phyloP scores from a whole-genome alignment of 1,140 invertebrate species.

The Druon quercuslanigerum region DNA sequence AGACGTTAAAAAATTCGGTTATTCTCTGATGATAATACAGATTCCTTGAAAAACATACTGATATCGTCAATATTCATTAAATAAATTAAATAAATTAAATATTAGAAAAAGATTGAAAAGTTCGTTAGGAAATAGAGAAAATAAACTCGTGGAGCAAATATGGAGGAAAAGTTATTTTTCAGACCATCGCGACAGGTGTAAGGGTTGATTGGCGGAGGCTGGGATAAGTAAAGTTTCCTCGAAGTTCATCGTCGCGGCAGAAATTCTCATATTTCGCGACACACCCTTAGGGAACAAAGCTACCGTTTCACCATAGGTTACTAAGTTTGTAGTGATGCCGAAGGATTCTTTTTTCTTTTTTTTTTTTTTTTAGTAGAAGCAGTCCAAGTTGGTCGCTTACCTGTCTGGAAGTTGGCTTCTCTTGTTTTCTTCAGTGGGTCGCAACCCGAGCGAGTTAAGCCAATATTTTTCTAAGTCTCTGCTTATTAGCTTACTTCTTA shows the following conservation, averaged over 20 bases:
- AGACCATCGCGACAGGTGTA: conserved; percentile 35
- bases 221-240: conserved; percentile 47
- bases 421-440: conserved; percentile 4
- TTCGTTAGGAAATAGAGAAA: background rate
- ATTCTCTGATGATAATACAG: no score
- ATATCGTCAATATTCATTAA: no score
- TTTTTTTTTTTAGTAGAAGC: background rate
- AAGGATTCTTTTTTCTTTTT: background rate
- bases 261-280: conserved; percentile 47
- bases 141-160: background rate
- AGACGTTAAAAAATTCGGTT: no score
- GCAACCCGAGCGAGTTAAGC: conserved; percentile 11
- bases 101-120: background rate
- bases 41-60: no score
- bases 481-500: conserved; percentile 2
- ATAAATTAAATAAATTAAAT: no score
- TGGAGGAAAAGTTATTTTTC: conserved; percentile 20
- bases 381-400: conserved; percentile 12
- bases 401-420: conserved; percentile 17
- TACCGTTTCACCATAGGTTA: conserved; percentile 41
- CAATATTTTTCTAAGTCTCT: background rate
- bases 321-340: background rate
- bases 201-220: conserved; percentile 52
- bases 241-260: conserved; percentile 39
- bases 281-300: conserved; percentile 42